These are phyloP conservation scores for Alligator mississippiensis DNA, from an alignment of 2,113 vertebrate species.

Conservation along the genomic window DNA sequence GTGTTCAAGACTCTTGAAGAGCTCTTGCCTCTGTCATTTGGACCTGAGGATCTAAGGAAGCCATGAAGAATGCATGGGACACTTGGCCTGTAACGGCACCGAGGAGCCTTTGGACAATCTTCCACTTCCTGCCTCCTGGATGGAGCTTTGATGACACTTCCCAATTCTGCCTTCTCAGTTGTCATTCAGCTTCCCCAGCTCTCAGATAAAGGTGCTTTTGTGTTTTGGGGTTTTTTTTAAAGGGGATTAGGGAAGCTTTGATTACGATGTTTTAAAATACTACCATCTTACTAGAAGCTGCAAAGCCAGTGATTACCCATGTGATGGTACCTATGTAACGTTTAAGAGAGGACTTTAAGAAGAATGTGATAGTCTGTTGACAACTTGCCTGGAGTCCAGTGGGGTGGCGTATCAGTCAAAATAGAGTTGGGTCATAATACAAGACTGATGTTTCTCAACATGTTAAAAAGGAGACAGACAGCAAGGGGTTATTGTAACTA, in stretches of 20 bases:
- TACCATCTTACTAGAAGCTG: no score
- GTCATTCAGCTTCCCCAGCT: not conserved
- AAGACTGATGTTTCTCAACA: no score
- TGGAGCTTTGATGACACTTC: not conserved
- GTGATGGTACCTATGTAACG: not conserved
- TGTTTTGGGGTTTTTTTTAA: no score
- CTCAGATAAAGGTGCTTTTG: not conserved
- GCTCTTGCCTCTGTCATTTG: conserved; percentile 88
- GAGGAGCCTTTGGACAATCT: not conserved
- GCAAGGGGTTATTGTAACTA: not conserved
- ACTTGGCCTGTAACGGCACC: not conserved
- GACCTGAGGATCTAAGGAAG: conserved; percentile 83
- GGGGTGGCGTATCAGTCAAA: not conserved
- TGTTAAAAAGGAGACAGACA: not conserved
- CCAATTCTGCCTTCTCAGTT: not conserved
- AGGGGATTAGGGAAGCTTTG: no score
- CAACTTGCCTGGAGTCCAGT: not conserved
- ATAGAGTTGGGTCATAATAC: no score
- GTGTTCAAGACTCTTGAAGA: conserved; percentile 80
- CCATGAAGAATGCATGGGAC: conserved; percentile 18
- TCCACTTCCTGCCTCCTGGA: not conserved
- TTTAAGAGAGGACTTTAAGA: not conserved
- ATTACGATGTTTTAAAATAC: no score
- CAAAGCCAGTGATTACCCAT: not conserved
- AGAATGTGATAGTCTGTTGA: not conserved